Evolutionary conservation across 2,113 vertebrate species (phyloP).

Genomic region (Taurulus bubalis): DNA sequence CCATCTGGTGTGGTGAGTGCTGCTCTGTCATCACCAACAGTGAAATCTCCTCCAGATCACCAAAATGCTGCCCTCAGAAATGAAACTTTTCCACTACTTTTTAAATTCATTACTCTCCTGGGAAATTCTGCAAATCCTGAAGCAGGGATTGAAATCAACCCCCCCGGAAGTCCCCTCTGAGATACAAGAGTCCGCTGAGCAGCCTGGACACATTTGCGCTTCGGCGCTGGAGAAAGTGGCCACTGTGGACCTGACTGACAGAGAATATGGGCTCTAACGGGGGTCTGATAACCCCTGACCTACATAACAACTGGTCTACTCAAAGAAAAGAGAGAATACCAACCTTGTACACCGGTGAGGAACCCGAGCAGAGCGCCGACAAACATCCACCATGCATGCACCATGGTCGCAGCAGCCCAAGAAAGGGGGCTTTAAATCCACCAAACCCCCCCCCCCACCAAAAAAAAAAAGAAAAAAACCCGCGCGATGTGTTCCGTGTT

Average conservation of each 20-base stretch:
- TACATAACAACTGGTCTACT: slow-evolving; percentile 38
- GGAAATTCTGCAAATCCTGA: too few species aligned
- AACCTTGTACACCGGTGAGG: slow-evolving; percentile 79
- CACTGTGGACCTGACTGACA: too few species aligned
- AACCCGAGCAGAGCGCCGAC: slow-evolving; percentile 72
- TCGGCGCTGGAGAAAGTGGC: background rate
- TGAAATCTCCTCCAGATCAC: too few species aligned
- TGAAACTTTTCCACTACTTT: too few species aligned
- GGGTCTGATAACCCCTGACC: slow-evolving; percentile 51
- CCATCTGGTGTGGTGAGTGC: background rate
- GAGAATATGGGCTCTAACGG: background rate
- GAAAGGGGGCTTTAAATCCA: slow-evolving; percentile 54
- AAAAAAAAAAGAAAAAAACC: background rate
- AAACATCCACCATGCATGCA: slow-evolving; percentile 72
- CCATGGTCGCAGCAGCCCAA: slow-evolving; percentile 69
- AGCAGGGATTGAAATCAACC: background rate
- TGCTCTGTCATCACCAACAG: background rate
- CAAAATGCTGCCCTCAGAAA: background rate
- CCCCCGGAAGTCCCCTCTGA: background rate
- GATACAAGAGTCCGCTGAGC: background rate
- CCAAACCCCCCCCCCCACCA: background rate
- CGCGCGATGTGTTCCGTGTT: slow-evolving; percentile 5
- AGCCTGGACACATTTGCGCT: background rate
- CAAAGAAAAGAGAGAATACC: slow-evolving; percentile 52
- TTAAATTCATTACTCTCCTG: background rate